phyloP scores from a whole-genome alignment of 2,888 invertebrate species.

The Dione juno region DNA sequence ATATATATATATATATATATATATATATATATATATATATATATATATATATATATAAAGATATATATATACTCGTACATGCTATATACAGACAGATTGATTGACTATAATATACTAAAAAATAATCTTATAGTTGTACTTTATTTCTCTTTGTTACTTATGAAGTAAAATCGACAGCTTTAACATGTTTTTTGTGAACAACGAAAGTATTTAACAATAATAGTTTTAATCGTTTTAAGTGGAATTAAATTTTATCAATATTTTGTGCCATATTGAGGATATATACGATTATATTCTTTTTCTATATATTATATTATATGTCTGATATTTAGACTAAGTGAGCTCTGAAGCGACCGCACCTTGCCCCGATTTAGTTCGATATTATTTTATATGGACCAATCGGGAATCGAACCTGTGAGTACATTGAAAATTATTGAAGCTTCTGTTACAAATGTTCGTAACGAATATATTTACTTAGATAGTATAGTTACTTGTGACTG shows the following conservation, averaged over 20 bases:
- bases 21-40: no score
- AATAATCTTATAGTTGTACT: no score
- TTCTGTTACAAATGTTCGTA: background rate
- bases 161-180: slow-evolving; percentile 16
- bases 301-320: slow-evolving; percentile 3
- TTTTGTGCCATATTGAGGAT: slow-evolving; percentile 32
- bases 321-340: slow-evolving; percentile 9
- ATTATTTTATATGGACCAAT: slow-evolving; percentile 7
- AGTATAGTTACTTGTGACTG: background rate
- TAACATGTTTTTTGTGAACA: slow-evolving; percentile 22
- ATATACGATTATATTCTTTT: background rate
- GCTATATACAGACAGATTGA: no score
- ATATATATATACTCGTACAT: no score
- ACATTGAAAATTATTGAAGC: background rate
- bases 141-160: no score
- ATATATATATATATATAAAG: no score
- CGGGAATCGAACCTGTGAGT: background rate
- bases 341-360: slow-evolving; percentile 25
- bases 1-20: no score
- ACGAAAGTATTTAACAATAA: slow-evolving; percentile 27
- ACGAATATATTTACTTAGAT: background rate
- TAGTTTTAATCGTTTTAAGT: slow-evolving; percentile 19
- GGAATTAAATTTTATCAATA: slow-evolving; percentile 16
- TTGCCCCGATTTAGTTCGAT: background rate
- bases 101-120: no score